A percentile compares a stretch with the other conserved stretches of the same genome.
Conservation (phyloP, 2,113 vertebrate genomes). For the Gymnorhina tibicen region DNA sequence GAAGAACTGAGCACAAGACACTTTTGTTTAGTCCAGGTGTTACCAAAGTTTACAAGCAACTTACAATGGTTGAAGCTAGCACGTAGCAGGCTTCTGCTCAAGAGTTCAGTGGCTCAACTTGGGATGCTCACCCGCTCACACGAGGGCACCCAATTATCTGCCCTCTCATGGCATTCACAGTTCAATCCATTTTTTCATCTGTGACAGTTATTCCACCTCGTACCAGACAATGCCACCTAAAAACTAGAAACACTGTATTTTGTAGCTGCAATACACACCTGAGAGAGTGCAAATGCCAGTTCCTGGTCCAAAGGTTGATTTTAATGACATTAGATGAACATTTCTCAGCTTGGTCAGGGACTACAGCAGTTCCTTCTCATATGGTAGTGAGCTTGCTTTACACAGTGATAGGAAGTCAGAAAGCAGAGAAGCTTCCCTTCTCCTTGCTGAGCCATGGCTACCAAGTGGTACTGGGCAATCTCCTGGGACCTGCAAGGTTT, state of each 20-base stretch:
- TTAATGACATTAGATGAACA: background rate
- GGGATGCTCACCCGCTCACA: rapidly evolving
- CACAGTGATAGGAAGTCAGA: background rate
- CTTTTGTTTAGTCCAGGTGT: background rate
- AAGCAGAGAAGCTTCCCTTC: background rate
- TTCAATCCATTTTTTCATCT: background rate
- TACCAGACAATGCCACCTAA: background rate
- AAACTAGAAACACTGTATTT: background rate
- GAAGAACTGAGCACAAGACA: background rate
- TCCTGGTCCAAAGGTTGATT: background rate
- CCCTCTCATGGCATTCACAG: background rate
- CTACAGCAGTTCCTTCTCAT: background rate
- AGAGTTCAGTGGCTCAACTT: background rate
- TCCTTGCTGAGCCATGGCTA: background rate
- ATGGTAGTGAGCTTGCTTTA: background rate
- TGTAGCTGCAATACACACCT: background rate
- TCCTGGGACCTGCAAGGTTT: background rate
- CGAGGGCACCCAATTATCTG: background rate
- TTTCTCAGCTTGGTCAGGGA: background rate
- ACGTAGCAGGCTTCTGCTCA: background rate
- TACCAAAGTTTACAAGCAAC: background rate
- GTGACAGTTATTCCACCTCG: background rate
- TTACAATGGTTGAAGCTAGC: background rate
- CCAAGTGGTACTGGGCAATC: background rate
- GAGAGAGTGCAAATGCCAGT: background rate